A percentile compares a stretch with the other conserved stretches of the same genome.
These are phyloP conservation scores for Trichogramma dendrolimi DNA, from an alignment of 2,888 invertebrate genomes.

Conservation along the genomic window DNA sequence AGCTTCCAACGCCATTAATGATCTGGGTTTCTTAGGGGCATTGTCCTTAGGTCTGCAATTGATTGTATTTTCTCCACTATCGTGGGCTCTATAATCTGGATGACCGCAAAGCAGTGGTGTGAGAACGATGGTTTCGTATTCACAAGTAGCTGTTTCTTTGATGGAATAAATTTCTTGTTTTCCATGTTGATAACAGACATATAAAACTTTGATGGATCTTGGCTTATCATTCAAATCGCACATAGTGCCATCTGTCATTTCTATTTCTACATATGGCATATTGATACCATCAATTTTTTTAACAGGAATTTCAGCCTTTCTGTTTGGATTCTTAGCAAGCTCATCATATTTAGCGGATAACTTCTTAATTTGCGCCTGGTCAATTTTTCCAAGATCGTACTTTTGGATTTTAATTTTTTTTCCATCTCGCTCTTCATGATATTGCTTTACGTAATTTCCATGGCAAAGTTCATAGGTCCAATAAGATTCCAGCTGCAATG, in stretches of 20 bases:
- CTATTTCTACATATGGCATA: conserved; percentile 82
- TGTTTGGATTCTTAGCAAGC: conserved; percentile 58
- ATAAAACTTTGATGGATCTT: conserved; percentile 74
- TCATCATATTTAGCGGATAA: conserved; percentile 56
- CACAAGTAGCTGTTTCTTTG: conserved; percentile 90
- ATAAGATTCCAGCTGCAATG: conserved; percentile 70
- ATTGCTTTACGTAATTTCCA: conserved; percentile 85
- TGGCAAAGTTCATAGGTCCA: conserved; percentile 98
- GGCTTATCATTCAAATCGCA: conserved; percentile 89
- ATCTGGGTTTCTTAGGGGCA: conserved; percentile 67
- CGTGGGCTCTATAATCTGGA: conserved; percentile 79
- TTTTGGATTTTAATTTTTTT: conserved; percentile 79
- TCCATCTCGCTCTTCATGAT: conserved; percentile 92
- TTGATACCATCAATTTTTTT: conserved; percentile 84
- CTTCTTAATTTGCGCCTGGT: conserved; percentile 61
- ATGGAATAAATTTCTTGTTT: conserved; percentile 89
- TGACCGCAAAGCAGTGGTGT: conserved; percentile 84
- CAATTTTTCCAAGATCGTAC: conserved; percentile 79
- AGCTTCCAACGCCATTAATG: conserved; percentile 66
- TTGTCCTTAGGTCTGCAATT: conserved; percentile 67
- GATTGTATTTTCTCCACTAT: conserved; percentile 72
- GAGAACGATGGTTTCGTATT: conserved; percentile 88
- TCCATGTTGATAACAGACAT: conserved; percentile 84
- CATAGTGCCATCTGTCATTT: conserved; percentile 81
- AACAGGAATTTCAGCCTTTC: conserved; percentile 51